Conservation (phyloP, 1,140 invertebrate species). For the Drosophila sproati region DNA sequence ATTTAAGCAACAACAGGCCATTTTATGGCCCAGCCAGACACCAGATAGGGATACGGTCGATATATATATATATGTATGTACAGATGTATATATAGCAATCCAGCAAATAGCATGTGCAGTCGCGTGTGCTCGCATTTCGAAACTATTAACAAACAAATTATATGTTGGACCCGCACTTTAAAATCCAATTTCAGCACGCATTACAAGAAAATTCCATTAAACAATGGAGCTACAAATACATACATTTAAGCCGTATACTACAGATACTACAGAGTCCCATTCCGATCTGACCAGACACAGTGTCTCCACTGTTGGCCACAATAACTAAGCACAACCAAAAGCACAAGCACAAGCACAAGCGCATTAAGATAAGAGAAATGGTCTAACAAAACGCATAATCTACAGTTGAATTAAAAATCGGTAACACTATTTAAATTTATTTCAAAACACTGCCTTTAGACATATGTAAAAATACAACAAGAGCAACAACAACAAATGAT, state of each 20-base stretch:
- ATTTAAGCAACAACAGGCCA: slow-evolving; percentile 79
- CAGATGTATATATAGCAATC: slow-evolving; percentile 2
- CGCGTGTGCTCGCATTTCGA: slow-evolving; percentile 68
- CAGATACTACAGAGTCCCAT: background rate
- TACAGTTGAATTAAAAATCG: slow-evolving; percentile 65
- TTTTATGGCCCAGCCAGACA: slow-evolving; percentile 63
- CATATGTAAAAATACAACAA: slow-evolving; percentile 22
- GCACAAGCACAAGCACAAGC: slow-evolving; percentile 34
- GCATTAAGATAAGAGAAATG: slow-evolving; percentile 84
- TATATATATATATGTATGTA: slow-evolving; percentile 16
- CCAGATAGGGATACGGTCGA: slow-evolving; percentile 44
- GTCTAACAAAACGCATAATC: slow-evolving; percentile 84
- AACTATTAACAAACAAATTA: slow-evolving; percentile 84
- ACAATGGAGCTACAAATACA: slow-evolving; percentile 51
- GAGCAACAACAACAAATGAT: slow-evolving; percentile 57
- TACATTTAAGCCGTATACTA: background rate
- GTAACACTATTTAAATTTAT: slow-evolving; percentile 82
- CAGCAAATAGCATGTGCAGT: slow-evolving; percentile 40
- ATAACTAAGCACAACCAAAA: slow-evolving; percentile 24
- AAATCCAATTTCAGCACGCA: slow-evolving; percentile 79
- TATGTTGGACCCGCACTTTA: slow-evolving; percentile 83
- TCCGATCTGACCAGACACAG: slow-evolving; percentile 58
- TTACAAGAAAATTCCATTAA: slow-evolving; percentile 84
- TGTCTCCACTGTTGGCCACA: slow-evolving; percentile 59
- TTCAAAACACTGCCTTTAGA: slow-evolving; percentile 39